phyloP scores from a whole-genome alignment of 2,113 vertebrate genomes.

The Dendropsophus ebraccatus region DNA sequence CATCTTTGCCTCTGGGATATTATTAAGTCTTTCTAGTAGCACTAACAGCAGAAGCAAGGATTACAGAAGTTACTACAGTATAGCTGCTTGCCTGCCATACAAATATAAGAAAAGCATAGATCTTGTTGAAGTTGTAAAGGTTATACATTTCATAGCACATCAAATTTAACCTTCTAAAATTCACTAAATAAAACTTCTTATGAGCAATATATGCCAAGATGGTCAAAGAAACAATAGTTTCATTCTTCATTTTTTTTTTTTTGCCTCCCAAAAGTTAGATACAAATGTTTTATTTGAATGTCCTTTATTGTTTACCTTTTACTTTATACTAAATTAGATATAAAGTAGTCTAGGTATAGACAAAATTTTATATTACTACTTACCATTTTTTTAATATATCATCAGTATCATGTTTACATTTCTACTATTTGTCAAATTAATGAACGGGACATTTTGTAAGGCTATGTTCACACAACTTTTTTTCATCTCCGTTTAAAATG shows the following conservation, averaged over 20 bases:
- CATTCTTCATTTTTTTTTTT: neutral
- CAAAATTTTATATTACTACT: too few relatives aligned
- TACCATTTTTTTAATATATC: too few relatives aligned
- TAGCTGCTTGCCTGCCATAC: constrained; percentile 79
- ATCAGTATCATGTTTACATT: too few relatives aligned
- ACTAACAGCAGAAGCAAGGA: constrained; percentile 85
- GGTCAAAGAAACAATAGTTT: neutral
- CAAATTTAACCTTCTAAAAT: constrained; percentile 75
- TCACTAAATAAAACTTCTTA: constrained; percentile 33
- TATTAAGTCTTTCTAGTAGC: constrained; percentile 95
- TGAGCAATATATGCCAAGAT: constrained; percentile 1
- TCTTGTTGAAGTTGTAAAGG: constrained; percentile 72
- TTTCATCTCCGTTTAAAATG: too few relatives aligned
- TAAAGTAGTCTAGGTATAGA: too few relatives aligned
- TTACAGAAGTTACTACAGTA: constrained; percentile 84
- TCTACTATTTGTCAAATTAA: too few relatives aligned
- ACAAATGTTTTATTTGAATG: neutral
- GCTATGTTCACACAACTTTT: too few relatives aligned
- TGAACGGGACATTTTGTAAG: too few relatives aligned
- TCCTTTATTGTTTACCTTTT: too few relatives aligned
- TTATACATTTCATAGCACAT: constrained; percentile 69
- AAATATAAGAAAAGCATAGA: constrained; percentile 76
- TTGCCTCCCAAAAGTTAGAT: neutral
- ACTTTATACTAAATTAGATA: too few relatives aligned
- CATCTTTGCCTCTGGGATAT: constrained; percentile 98